Percentiles rank a stretch among this genome's conserved stretches.
These are phyloP conservation scores for Margarornis squamiger DNA, from an alignment of 2,797 vertebrate species.

Conservation along the genomic window DNA sequence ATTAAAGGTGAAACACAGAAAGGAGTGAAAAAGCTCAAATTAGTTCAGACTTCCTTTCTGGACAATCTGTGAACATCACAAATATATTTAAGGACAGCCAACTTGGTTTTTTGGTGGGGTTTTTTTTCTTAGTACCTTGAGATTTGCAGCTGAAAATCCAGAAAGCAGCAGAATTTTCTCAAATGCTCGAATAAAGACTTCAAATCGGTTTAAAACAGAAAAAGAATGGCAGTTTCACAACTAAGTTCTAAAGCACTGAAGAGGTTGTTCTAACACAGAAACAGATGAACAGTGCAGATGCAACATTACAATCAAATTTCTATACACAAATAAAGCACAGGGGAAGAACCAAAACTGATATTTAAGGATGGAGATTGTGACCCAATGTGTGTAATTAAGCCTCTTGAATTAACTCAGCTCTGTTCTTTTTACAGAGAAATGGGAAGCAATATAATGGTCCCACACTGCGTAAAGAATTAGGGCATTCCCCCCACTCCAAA, in stretches of 20 bases:
- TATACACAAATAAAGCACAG: not conserved
- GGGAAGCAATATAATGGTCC: not conserved
- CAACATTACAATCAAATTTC: not conserved
- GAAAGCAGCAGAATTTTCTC: not conserved
- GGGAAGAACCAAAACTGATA: not conserved
- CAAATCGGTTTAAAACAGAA: not conserved
- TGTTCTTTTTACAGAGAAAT: not conserved
- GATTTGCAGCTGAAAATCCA: not conserved
- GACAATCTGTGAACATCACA: not conserved
- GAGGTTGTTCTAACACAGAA: not conserved
- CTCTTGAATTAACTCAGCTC: not conserved
- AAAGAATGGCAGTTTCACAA: not conserved
- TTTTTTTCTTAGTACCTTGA: not conserved
- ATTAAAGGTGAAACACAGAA: not conserved
- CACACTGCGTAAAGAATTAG: not conserved
- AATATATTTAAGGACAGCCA: not conserved
- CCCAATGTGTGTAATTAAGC: not conserved
- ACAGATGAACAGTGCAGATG: not conserved
- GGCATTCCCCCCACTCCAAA: not conserved
- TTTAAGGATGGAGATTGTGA: not conserved
- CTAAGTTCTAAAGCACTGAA: not conserved
- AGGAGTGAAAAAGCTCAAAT: not conserved
- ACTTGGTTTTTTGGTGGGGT: too few species aligned
- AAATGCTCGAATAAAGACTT: not conserved
- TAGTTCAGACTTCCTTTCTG: not conserved